These are phyloP conservation scores for Scaptomyza polygonia DNA, from an alignment of 2,888 invertebrate genomes.

Conservation along the genomic window DNA sequence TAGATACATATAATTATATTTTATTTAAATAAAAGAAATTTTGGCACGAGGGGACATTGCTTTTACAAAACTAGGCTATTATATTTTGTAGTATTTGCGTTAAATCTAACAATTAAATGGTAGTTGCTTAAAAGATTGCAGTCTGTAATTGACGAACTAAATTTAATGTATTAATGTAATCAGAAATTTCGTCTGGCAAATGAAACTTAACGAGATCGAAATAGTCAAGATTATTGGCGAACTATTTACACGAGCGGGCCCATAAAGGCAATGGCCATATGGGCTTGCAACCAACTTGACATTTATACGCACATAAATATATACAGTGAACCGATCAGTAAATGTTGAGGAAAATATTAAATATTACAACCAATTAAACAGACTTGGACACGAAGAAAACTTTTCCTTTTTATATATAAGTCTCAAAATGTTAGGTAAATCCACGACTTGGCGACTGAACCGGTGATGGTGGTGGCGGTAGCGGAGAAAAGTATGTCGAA, in stretches of 20 bases:
- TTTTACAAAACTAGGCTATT: constrained; percentile 18
- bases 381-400: constrained; percentile 1
- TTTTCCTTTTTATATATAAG: constrained; percentile 76
- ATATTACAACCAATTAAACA: constrained; percentile 10
- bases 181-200: constrained; percentile 58
- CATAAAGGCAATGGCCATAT: too few species aligned
- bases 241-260: constrained; percentile 44
- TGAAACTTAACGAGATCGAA: constrained; percentile 74
- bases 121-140: constrained; percentile 59
- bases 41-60: constrained; percentile 64
- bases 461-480: constrained; percentile 95
- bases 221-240: constrained; percentile 39
- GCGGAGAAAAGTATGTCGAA: constrained; percentile 91
- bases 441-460: constrained; percentile 87
- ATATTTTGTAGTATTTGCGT: constrained; percentile 24
- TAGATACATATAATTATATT: constrained; percentile 28
- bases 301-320: constrained; percentile 48
- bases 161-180: constrained; percentile 27
- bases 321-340: constrained; percentile 45
- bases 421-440: constrained; percentile 84
- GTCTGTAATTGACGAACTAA: constrained; percentile 63
- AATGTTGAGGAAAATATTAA: constrained; percentile 24
- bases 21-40: constrained; percentile 46
- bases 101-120: constrained; percentile 41
- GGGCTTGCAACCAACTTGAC: too few species aligned